These are phyloP conservation scores for Athene cunicularia DNA, from an alignment of 2,113 vertebrate genomes.

Conservation along the genomic window DNA sequence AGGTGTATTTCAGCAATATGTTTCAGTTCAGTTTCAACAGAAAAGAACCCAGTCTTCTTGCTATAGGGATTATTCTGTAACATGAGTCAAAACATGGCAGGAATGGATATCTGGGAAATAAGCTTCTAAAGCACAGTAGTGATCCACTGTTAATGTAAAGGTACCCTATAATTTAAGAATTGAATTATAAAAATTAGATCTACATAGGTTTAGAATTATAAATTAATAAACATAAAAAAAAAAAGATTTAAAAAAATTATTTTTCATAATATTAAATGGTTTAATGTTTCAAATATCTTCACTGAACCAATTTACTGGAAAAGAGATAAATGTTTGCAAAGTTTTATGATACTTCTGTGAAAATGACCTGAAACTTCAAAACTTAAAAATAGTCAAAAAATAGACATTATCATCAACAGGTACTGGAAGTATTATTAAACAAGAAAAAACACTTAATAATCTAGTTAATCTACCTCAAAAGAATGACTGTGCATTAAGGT, in stretches of 20 bases:
- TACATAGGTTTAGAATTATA: neutral
- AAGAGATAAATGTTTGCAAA: neutral
- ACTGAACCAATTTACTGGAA: neutral
- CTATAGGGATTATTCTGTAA: neutral
- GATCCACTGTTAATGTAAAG: neutral
- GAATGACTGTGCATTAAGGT: neutral
- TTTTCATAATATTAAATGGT: neutral
- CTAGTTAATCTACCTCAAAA: neutral
- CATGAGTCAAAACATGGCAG: neutral
- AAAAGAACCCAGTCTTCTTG: neutral
- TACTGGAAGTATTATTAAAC: neutral
- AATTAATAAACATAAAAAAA: neutral
- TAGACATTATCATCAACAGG: neutral
- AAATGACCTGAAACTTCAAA: neutral
- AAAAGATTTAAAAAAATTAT: neutral
- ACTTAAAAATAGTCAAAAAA: neutral
- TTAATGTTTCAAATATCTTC: neutral
- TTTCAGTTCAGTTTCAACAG: neutral
- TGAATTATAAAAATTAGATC: neutral
- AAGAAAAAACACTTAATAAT: neutral
- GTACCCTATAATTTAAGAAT: neutral
- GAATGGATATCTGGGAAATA: neutral
- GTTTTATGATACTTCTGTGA: neutral
- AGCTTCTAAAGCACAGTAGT: neutral
- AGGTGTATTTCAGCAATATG: neutral